Evolutionary conservation across 1,140 invertebrate species (phyloP), one percentile per base, ranked within the genome.

Genomic region (Lethocerus indicus): DNA sequence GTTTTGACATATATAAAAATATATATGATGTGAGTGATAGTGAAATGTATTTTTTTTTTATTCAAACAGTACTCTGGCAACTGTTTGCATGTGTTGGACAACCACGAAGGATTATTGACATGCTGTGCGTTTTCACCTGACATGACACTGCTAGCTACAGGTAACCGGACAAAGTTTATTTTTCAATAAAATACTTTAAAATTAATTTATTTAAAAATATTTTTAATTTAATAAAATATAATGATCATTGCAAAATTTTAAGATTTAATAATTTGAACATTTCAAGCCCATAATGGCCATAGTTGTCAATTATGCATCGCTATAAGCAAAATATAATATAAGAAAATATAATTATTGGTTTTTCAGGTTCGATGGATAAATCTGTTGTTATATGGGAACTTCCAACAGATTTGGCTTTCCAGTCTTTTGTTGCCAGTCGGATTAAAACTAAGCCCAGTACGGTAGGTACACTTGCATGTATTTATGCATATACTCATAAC

Each of bases 31-130:
- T 44, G 13, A 25, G 25, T 44, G 25, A 26, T 26, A 18, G 2
- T 27, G n/a, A 25, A 44, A 4, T 44, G 1, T 44, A 27, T 44
- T 25, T 5, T 44, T 9, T 16, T 23, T 32, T 9, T n/a, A 32
- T 32, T 32, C 29, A n/a, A 9, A 3, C 44, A 62, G 71, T 68
- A 59, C 64, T 69, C 61, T 23, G 71, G 71, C 9, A 62, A 68
- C 43, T 76, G 73, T 58, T 55, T 75, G 3, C 67, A 73, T 52
- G 72, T 76, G 0, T 50, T 76, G 35, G 73, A 76, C 56, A 59
- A 59, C 47, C 73, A 75, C 52, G 65, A 71, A 43, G 70, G 68
- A 46, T 64, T 74, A 3, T 67, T 74, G 2, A 74, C 73, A 4
- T 63, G 63, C 36, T 75, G 73, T 55, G 68, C 71, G 26, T 70